Conservation (phyloP, 2,888 invertebrate genomes). For the Cylindroiulus punctatus region DNA sequence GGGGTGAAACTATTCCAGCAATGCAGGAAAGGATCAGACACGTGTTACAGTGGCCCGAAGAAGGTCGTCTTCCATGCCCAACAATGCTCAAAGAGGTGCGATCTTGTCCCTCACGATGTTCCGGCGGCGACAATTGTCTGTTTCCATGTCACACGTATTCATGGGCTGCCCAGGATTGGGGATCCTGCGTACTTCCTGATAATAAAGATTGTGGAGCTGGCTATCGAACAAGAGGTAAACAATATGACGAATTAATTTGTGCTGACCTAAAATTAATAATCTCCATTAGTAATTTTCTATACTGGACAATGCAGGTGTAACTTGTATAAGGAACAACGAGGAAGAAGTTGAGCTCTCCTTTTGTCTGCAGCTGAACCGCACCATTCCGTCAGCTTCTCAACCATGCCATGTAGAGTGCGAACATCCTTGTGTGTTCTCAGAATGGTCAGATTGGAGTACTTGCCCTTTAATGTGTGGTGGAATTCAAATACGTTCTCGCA, state of each 20-base stretch:
- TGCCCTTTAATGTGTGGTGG: constrained; percentile 66
- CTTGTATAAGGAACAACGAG: constrained; percentile 56
- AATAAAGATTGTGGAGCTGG: constrained; percentile 69
- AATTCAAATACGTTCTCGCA: constrained; percentile 62
- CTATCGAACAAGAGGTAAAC: constrained; percentile 69
- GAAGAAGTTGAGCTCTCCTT: constrained; percentile 57
- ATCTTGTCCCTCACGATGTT: constrained; percentile 57
- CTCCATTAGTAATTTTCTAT: background rate
- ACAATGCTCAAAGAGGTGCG: constrained; percentile 55
- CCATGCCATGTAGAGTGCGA: constrained; percentile 63
- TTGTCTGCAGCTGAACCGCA: constrained; percentile 60
- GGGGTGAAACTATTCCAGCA: background rate
- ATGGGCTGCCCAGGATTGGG: constrained; percentile 66
- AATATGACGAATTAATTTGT: background rate
- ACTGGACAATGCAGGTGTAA: constrained; percentile 55
- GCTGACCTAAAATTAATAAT: no score
- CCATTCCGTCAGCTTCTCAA: constrained; percentile 54
- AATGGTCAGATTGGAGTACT: constrained; percentile 68
- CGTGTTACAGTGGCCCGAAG: constrained; percentile 57
- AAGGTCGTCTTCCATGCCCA: constrained; percentile 56
- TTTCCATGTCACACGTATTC: constrained; percentile 56
- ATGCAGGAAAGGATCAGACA: constrained; percentile 53
- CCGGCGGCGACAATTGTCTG: constrained; percentile 51
- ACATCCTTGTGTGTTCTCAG: constrained; percentile 67
- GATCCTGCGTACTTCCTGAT: constrained; percentile 69